Conservation (phyloP, 1,140 invertebrate species). For the Tetramorium parvispinum region DNA sequence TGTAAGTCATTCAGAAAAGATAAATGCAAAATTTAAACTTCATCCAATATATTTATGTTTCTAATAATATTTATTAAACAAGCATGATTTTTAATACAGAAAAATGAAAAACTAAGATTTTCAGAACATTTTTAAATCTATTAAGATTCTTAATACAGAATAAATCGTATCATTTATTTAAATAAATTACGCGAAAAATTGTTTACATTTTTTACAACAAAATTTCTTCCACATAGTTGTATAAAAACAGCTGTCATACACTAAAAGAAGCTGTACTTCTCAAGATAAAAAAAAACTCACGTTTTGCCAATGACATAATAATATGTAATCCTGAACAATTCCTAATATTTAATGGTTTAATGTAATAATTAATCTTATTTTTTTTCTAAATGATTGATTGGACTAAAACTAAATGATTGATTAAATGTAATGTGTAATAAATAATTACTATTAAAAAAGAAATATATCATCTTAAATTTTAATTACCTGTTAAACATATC, state of each 20-base stretch:
- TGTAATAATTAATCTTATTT: not conserved
- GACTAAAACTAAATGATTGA: not conserved
- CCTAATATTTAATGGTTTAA: not conserved
- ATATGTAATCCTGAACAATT: slow-evolving; percentile 46
- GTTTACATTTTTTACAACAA: not conserved
- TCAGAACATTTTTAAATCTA: slow-evolving; percentile 32
- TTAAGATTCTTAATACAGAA: slow-evolving; percentile 25
- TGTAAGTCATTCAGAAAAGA: not conserved
- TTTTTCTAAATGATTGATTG: not conserved
- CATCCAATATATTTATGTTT: slow-evolving; percentile 20
- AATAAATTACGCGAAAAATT: not conserved
- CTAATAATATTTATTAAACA: not conserved
- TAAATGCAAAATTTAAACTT: not conserved
- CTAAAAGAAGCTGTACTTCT: slow-evolving; percentile 8
- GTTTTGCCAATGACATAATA: not conserved
- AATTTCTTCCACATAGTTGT: slow-evolving; percentile 9
- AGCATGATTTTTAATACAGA: slow-evolving; percentile 28
- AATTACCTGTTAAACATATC: slow-evolving; percentile 64
- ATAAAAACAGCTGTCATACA: slow-evolving; percentile 17
- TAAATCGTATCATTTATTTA: slow-evolving; percentile 21
- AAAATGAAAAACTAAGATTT: slow-evolving; percentile 17
- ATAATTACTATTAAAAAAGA: not conserved
- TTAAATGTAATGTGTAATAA: not conserved
- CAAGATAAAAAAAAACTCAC: not conserved
- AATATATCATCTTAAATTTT: not conserved